Conservation (phyloP, 1,140 invertebrate genomes). For the Drosophila sturtevanti region DNA sequence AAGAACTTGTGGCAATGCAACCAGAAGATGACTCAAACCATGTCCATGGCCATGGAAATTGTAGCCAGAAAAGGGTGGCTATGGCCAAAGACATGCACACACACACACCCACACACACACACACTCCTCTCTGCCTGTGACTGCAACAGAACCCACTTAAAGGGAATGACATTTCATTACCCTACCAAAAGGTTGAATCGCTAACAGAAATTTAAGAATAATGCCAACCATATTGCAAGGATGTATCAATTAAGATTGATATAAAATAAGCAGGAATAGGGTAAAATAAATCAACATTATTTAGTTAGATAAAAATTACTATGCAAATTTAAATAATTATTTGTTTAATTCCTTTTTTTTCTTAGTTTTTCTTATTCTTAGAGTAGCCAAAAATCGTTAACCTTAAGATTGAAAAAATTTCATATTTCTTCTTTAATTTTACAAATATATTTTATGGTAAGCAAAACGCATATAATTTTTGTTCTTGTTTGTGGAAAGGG, state of each 20-base stretch:
- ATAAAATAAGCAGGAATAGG: too few relatives aligned
- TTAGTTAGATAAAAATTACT: too few relatives aligned
- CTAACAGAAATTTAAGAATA: not conserved
- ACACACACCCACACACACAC: slow-evolving; percentile 10
- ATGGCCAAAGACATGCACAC: slow-evolving; percentile 41
- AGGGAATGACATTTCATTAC: slow-evolving; percentile 10
- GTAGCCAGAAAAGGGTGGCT: slow-evolving; percentile 46
- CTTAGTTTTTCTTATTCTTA: not conserved
- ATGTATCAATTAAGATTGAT: not conserved
- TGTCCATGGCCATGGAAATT: not conserved
- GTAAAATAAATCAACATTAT: too few relatives aligned
- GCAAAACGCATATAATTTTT: slow-evolving; percentile 61
- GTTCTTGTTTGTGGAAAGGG: slow-evolving; percentile 33
- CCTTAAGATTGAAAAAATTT: not conserved
- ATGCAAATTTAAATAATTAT: not conserved
- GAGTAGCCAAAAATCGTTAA: not conserved
- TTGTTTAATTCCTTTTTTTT: not conserved
- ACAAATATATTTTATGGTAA: not conserved
- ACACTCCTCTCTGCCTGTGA: not conserved
- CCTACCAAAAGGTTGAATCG: not conserved
- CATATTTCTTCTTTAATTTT: slow-evolving; percentile 40
- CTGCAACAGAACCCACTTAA: slow-evolving; percentile 41
- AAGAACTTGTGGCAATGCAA: slow-evolving; percentile 65
- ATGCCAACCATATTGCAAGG: too few relatives aligned
- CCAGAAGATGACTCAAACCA: slow-evolving; percentile 71